Evolutionary conservation across 2,113 vertebrate species (phyloP).

Genomic region (Hippopotamus amphibius): DNA sequence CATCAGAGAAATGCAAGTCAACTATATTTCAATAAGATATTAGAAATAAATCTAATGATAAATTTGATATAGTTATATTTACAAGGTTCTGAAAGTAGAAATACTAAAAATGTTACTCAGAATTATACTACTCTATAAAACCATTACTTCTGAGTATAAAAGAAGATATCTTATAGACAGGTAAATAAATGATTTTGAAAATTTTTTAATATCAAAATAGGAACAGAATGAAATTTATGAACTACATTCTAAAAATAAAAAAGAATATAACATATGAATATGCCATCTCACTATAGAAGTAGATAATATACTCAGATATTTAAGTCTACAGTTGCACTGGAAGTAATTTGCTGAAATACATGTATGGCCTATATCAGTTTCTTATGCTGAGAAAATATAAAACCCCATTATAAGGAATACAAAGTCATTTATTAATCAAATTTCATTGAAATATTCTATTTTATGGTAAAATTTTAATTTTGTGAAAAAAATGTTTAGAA

Average conservation of each 20-base stretch:
- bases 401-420: background rate
- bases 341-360: background rate
- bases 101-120: background rate
- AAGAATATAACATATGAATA: background rate
- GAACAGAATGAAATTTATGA: background rate
- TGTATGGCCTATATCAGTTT: background rate
- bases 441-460: background rate
- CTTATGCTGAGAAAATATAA: background rate
- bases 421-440: background rate
- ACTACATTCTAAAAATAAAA: background rate
- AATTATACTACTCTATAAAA: background rate
- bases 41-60: background rate
- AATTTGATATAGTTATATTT: background rate
- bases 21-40: too few relatives aligned
- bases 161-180: background rate
- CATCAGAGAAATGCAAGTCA: too few relatives aligned
- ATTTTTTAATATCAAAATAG: background rate
- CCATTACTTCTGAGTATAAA: background rate
- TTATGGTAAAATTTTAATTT: background rate
- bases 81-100: background rate
- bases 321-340: background rate
- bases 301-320: background rate
- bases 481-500: background rate
- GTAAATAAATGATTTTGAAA: background rate
- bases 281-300: background rate